Evolutionary conservation across 1,140 invertebrate species (phyloP).

Genomic region (Schlechtendalia chinensis): DNA sequence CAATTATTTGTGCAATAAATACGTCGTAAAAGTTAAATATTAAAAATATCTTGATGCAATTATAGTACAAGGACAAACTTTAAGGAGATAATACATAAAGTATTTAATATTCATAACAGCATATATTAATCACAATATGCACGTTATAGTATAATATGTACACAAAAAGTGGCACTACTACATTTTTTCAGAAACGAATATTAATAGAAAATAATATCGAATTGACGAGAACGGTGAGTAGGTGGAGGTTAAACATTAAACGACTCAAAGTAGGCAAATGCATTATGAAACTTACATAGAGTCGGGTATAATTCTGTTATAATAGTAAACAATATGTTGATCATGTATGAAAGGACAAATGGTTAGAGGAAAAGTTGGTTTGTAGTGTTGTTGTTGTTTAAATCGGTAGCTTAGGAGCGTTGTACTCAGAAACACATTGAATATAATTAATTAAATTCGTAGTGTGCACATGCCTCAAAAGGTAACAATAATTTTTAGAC

Average conservation of each 20-base stretch:
- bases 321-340: too few relatives aligned
- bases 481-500: too few relatives aligned
- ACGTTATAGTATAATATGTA: not conserved
- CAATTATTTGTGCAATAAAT: not conserved
- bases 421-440: too few relatives aligned
- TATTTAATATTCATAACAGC: not conserved
- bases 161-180: not conserved
- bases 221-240: not conserved
- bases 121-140: not conserved
- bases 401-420: too few relatives aligned
- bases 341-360: too few relatives aligned
- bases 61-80: not conserved
- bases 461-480: too few relatives aligned
- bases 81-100: not conserved
- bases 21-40: not conserved
- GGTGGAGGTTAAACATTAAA: not conserved
- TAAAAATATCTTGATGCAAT: not conserved
- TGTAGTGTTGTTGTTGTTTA: too few relatives aligned
- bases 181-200: not conserved
- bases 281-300: too few relatives aligned
- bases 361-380: too few relatives aligned
- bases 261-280: too few relatives aligned
- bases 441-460: too few relatives aligned
- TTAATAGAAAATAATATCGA: not conserved
- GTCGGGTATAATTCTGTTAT: too few relatives aligned